Evolutionary conservation across 2,888 invertebrate genomes (phyloP).

Genomic region (Xanthostigma xanthostigma): DNA sequence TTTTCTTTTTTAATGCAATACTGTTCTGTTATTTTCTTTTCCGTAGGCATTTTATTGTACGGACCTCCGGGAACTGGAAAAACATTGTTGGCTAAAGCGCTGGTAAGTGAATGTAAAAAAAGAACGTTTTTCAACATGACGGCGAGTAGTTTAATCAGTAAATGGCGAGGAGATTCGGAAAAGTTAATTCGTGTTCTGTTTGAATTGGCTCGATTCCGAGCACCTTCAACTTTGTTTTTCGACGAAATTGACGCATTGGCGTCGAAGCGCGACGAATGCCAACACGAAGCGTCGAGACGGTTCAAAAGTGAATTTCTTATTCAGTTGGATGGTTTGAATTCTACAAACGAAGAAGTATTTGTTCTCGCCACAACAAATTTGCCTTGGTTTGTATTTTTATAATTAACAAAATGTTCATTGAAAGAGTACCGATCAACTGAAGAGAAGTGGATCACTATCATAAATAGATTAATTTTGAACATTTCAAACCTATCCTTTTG

Average conservation of each 20-base stretch:
- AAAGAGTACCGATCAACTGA: background rate
- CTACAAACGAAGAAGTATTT: constrained; percentile 49
- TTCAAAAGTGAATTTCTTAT: constrained; percentile 80
- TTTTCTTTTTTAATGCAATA: background rate
- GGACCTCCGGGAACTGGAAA: constrained; percentile 77
- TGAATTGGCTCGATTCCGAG: constrained; percentile 68
- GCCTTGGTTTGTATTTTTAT: constrained; percentile 51
- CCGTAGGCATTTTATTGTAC: constrained; percentile 36
- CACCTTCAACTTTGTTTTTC: constrained; percentile 83
- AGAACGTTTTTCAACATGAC: constrained; percentile 83
- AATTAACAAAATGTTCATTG: constrained; percentile 9
- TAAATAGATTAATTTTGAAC: too few species aligned
- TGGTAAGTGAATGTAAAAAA: constrained; percentile 61
- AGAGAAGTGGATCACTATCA: background rate
- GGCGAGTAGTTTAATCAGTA: constrained; percentile 79
- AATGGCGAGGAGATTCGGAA: constrained; percentile 94
- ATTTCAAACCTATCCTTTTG: too few species aligned
- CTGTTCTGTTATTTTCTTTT: background rate
- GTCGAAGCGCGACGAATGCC: constrained; percentile 46
- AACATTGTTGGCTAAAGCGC: constrained; percentile 77
- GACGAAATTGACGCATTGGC: constrained; percentile 85
- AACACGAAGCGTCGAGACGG: constrained; percentile 75
- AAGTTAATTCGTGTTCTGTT: constrained; percentile 80
- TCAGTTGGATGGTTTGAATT: constrained; percentile 65
- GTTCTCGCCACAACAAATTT: constrained; percentile 79